Conservation (phyloP, 2,888 invertebrate species). For the Erebia ligea region DNA sequence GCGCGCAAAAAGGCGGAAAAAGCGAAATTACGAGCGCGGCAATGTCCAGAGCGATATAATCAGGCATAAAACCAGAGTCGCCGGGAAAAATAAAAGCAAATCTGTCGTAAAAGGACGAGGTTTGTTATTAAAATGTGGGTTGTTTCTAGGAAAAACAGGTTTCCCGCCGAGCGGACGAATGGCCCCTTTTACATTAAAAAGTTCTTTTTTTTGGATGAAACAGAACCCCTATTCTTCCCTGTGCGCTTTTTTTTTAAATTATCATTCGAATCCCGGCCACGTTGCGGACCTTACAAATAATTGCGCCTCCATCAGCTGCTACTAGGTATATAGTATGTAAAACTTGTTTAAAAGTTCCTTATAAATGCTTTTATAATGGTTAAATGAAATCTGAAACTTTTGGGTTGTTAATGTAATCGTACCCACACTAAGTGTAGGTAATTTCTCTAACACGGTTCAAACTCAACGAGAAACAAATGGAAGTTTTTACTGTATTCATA, state of each 20-base stretch:
- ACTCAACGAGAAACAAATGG: neutral
- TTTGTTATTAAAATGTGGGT: slow-evolving; percentile 42
- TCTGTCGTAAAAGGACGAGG: slow-evolving; percentile 41
- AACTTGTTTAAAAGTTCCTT: neutral
- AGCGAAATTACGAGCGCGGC: slow-evolving; percentile 40
- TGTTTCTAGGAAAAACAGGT: slow-evolving; percentile 33
- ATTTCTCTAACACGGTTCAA: neutral
- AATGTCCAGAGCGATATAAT: slow-evolving; percentile 46
- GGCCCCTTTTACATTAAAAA: slow-evolving; percentile 32
- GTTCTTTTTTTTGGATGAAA: slow-evolving; percentile 26
- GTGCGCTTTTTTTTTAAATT: slow-evolving; percentile 14
- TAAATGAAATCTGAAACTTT: neutral
- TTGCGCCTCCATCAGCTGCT: neutral
- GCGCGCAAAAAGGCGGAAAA: slow-evolving; percentile 24
- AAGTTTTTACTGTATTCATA: neutral
- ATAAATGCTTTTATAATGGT: slow-evolving; percentile 1
- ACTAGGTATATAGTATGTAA: neutral
- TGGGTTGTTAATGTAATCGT: neutral
- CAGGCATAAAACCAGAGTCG: slow-evolving; percentile 41
- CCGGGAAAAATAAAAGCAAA: slow-evolving; percentile 41
- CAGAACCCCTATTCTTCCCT: slow-evolving; percentile 11
- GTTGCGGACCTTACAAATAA: neutral
- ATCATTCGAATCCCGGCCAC: neutral
- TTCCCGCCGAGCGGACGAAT: slow-evolving; percentile 22
- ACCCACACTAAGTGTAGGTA: neutral